phyloP scores from a whole-genome alignment of 2,113 vertebrate species.

The Pardalotus punctatus region DNA sequence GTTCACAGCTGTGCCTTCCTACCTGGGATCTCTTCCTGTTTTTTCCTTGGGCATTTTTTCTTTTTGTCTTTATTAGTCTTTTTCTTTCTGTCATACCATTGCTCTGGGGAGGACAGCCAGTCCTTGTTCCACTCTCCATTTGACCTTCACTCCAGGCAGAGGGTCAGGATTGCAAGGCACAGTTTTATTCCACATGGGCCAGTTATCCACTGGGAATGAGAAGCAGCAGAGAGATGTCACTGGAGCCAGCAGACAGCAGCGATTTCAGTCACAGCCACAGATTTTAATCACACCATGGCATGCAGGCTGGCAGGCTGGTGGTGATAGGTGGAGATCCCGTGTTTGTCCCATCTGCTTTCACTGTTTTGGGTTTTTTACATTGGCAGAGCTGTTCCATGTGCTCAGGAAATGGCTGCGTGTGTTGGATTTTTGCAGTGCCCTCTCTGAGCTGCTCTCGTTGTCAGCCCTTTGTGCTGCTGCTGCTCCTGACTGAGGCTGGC shows the following conservation, averaged over 20 bases:
- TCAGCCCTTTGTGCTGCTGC: background rate
- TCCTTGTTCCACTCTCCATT: background rate
- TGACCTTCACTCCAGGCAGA: background rate
- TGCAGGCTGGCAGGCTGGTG: background rate
- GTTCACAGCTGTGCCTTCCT: background rate
- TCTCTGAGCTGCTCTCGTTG: background rate
- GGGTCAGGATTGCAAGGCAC: background rate
- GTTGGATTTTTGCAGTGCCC: background rate
- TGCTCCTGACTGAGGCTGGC: slow-evolving; percentile 30
- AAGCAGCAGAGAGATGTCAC: background rate
- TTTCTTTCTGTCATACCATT: background rate
- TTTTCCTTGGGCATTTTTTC: background rate
- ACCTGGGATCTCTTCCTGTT: background rate
- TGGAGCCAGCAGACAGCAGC: background rate
- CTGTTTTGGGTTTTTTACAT: background rate
- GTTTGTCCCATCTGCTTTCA: background rate
- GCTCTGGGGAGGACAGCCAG: background rate
- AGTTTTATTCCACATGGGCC: fast-evolving
- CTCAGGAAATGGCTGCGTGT: background rate
- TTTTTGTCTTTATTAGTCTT: background rate
- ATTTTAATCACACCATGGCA: background rate
- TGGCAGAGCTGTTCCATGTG: background rate
- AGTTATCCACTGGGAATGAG: background rate
- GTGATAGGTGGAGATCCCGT: background rate
- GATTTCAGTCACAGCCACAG: background rate